phyloP scores from a whole-genome alignment of 2,888 invertebrate species.

The Iselma pallidipennis region DNA sequence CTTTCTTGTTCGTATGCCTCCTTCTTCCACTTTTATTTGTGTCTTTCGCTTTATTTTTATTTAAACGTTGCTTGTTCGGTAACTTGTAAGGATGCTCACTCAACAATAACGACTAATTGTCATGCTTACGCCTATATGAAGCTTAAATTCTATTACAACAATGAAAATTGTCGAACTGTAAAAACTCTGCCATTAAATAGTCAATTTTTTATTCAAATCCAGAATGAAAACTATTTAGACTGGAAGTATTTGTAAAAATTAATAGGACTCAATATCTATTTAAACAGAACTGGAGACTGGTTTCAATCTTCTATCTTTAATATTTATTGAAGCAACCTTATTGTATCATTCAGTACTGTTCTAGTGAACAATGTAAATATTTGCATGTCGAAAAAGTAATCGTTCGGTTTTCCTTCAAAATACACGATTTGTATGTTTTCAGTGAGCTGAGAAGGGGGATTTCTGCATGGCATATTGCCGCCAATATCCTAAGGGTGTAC shows the following conservation, averaged over 20 bases:
- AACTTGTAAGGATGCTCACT: too few species aligned
- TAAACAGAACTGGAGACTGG: too few species aligned
- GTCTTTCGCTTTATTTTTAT: neutral
- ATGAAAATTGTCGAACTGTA: too few species aligned
- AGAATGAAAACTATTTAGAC: too few species aligned
- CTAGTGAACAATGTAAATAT: constrained; percentile 13
- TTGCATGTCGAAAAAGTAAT: constrained; percentile 17
- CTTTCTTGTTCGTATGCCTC: neutral
- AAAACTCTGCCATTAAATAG: too few species aligned
- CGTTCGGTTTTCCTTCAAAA: constrained; percentile 12
- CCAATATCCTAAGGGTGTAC: constrained; percentile 16
- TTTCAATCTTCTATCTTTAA: neutral
- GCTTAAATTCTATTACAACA: too few species aligned
- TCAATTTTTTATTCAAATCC: too few species aligned
- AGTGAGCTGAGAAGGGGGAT: neutral
- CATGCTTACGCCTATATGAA: too few species aligned
- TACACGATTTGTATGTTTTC: constrained; percentile 20
- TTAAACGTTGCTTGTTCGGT: too few species aligned
- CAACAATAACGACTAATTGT: too few species aligned
- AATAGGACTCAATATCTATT: too few species aligned
- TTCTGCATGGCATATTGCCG: constrained; percentile 20
- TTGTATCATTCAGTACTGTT: neutral
- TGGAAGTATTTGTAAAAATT: too few species aligned
- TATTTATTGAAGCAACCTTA: neutral
- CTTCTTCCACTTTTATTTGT: neutral